Evolutionary conservation across 2,113 vertebrate genomes (phyloP), one percentile per base, ranked within the genome.

Genomic region (Pelmatolapia mariae): DNA sequence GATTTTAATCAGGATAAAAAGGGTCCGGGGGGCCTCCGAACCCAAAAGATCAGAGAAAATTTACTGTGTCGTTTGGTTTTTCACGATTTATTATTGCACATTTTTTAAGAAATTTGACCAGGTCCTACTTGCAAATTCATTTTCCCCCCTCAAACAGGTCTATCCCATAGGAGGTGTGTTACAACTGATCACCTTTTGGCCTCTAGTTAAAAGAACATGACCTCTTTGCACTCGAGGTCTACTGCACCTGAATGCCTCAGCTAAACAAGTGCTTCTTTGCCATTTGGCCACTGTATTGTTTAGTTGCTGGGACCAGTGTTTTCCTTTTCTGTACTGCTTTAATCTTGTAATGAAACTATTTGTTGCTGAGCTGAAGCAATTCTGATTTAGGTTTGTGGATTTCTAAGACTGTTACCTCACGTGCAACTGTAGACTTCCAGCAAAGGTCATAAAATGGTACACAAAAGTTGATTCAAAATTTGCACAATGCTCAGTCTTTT

Each of bases 341-440:
- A 26, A 43, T 45, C 8, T 73, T 26, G 38, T 16, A 45, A 73
- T 10, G 13, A 10, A 26, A 47, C 16, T 2, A 76, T 29, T 10
- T 29, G 10, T 45, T 18, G 38, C 71, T 12, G 43, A 47, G 40
- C 68, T 47, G 22, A 76, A 18, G 8, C 6, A 76, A 45, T 26
- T 26, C 40, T 76, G 40, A 47, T 76, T 76, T 76, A 73, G 5
- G 40, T 73, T 26, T 73, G 40, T 47, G 68, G 22, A 26, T 73
- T 73, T 26, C 1, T 47, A 47, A 26, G 24, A 18, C n/a, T 24
- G 22, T 73, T 45, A 18, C 1, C 22, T 73, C 68, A 26, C 2
- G 0, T 45, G 22, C 40, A 45, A 0, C 8, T 45, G 0, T 29
- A 76, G 15, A 76, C 1, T 45, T 76, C 16, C 40, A 76, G 22